Conservation (phyloP, 2,797 vertebrate genomes). For the Pipistrellus nathusii region DNA sequence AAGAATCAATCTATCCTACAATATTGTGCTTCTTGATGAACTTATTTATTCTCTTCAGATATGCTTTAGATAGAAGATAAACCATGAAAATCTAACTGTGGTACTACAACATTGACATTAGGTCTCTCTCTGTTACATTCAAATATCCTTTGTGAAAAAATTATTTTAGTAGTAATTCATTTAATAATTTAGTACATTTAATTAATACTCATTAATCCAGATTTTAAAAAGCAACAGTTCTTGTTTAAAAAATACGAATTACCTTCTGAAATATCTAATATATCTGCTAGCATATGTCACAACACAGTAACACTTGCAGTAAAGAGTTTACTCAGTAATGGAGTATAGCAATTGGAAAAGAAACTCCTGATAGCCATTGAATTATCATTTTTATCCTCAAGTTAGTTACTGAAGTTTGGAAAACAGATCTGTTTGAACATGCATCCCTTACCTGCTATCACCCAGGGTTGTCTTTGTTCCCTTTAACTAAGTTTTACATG, state of each 20-base stretch:
- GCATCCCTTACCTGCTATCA: constrained; percentile 77
- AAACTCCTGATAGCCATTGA: constrained; percentile 35
- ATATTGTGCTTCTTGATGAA: constrained; percentile 49
- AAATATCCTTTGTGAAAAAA: constrained; percentile 44
- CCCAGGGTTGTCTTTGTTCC: constrained; percentile 46
- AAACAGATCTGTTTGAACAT: constrained; percentile 50
- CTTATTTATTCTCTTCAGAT: constrained; percentile 45
- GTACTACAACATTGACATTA: neutral
- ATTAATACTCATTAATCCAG: constrained; percentile 19
- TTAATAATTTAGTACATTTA: constrained; percentile 54
- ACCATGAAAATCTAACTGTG: constrained; percentile 48
- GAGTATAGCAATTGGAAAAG: neutral
- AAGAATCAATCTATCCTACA: constrained; percentile 69
- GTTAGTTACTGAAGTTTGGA: constrained; percentile 25
- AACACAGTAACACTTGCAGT: constrained; percentile 26
- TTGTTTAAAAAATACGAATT: constrained; percentile 30
- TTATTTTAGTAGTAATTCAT: constrained; percentile 34
- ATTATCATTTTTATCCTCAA: constrained; percentile 34
- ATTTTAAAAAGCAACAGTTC: constrained; percentile 13
- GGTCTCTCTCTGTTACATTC: constrained; percentile 23
- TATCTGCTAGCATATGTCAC: constrained; percentile 39
- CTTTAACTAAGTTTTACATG: constrained; percentile 65
- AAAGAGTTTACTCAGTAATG: constrained; percentile 8
- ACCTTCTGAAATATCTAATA: constrained; percentile 47
- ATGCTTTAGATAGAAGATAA: constrained; percentile 60